Evolutionary conservation across 2,797 vertebrate genomes (phyloP).

Genomic region (Microhierax caerulescens): DNA sequence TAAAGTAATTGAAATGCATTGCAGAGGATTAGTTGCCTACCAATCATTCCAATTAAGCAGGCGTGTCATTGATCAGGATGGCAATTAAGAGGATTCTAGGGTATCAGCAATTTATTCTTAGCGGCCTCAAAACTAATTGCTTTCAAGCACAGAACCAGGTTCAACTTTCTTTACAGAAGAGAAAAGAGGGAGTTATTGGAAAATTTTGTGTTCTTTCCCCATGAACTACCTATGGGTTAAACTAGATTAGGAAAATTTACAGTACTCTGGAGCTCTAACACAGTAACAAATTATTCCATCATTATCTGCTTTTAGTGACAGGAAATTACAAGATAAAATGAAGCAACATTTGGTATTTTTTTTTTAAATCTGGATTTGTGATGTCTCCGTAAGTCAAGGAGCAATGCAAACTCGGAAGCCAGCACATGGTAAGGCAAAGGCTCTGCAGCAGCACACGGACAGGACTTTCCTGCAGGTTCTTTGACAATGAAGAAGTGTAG

Average conservation of each 20-base stretch:
- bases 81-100: slow-evolving; percentile 59
- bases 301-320: not conserved
- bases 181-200: not conserved
- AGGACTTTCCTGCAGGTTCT: not conserved
- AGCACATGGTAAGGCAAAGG: not conserved
- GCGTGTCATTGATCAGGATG: slow-evolving; percentile 57
- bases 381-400: not conserved
- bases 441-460: not conserved
- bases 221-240: not conserved
- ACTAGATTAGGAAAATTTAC: not conserved
- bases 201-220: not conserved
- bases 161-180: slow-evolving; percentile 15
- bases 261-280: not conserved
- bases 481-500: not conserved
- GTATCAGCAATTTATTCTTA: slow-evolving; percentile 59
- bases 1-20: slow-evolving; percentile 49
- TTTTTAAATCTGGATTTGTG: not conserved
- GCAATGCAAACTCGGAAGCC: not conserved
- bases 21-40: slow-evolving; percentile 43
- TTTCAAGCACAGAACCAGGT: slow-evolving; percentile 22
- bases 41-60: slow-evolving; percentile 66
- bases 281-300: not conserved
- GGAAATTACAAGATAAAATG: not conserved
- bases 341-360: not conserved
- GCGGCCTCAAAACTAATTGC: slow-evolving; percentile 37